A percentile compares a stretch with the other conserved stretches of the same genome.
phyloP scores from a whole-genome alignment of 2,888 invertebrate genomes.

The Callosobruchus maculatus region DNA sequence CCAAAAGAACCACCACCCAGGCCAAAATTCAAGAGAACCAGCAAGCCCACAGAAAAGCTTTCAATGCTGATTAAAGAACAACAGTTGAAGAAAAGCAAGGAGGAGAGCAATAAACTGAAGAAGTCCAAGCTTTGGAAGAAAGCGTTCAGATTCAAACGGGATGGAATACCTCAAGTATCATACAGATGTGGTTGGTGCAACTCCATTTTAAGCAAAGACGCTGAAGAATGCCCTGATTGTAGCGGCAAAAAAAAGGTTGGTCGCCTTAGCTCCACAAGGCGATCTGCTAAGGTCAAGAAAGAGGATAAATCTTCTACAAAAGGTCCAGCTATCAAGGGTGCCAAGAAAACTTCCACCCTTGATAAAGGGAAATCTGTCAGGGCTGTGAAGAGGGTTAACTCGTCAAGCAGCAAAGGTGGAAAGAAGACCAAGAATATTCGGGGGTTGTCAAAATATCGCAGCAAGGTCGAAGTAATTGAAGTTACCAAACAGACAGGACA shows the following conservation, averaged over 20 bases:
- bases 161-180: background rate
- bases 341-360: background rate
- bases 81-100: background rate
- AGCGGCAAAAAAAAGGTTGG: background rate
- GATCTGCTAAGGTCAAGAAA: background rate
- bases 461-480: background rate
- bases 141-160: background rate
- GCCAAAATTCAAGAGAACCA: background rate
- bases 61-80: background rate
- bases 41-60: background rate
- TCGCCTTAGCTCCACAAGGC: no score
- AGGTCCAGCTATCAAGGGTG: background rate
- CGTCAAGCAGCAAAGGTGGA: background rate
- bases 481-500: background rate
- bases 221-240: background rate
- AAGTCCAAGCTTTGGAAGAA: background rate
- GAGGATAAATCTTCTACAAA: background rate
- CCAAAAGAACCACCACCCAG: background rate
- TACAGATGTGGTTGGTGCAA: background rate
- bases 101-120: background rate
- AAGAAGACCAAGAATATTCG: background rate
- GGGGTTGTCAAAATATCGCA: background rate
- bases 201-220: background rate
- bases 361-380: background rate
- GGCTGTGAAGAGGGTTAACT: background rate